Base-by-base conservation (phyloP, 2,888 invertebrate species). In the Scotopteryx bipunctaria region DNA sequence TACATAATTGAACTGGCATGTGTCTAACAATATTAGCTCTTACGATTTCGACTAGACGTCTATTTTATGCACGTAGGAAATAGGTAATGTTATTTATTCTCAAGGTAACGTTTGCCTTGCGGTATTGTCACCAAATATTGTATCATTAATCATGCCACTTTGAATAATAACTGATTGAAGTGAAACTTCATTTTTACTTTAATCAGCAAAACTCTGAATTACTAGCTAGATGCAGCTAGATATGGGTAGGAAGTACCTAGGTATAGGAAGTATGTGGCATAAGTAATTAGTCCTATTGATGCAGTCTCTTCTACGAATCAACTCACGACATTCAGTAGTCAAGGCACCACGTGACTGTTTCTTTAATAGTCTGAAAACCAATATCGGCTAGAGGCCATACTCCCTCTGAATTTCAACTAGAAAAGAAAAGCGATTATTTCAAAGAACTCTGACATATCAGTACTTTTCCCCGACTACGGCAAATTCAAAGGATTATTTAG, bases 1-100 rank as follows among this genome's bases (percentile, higher is more conserved):
- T 16, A 23, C 15, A 48, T 29, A 48, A 41, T 35, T 48, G 41
- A 41, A 41, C 33, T 27, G 47, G 35, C 40, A 47, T 33, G 31
- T 41, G 41, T 35, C 41, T 35, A 33, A 27, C 5, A 33, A 35
- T 33, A 41, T 48, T 41, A 35, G 27, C 47, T 35, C 41, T 5
- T 25, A 29, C 9, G 23, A 14, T 35, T 40, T 41, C 14, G 27
- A 35, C 25, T n/a, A 46, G 15, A 46, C 16, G n/a, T 16, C 31
- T 19, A 29, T 36, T 29, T 19, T 16, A 23, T 9, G 9, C 11
- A 17, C 31, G 31, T 19, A 13, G 32, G 9, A 19, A 29, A 13
- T n/a, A n/a, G n/a, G n/a, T 17, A 29, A 13, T 27, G 3, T 17
- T 5, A 29, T n/a, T n/a, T n/a, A n/a, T n/a, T n/a, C n/a, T 31